phyloP scores from a whole-genome alignment of 2,888 invertebrate genomes.

The Selenia dentaria region DNA sequence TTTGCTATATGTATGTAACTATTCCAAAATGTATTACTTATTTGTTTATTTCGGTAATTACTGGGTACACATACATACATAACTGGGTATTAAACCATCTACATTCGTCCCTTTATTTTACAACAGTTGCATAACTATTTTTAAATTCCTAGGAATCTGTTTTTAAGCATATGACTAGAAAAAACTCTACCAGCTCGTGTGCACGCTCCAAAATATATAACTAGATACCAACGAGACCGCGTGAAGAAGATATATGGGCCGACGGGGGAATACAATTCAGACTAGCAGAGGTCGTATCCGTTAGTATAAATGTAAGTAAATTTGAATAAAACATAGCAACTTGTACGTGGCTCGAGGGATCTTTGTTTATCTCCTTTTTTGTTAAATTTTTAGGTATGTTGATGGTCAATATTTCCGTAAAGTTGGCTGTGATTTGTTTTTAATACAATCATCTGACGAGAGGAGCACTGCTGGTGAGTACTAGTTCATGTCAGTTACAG shows the following conservation, averaged over 20 bases:
- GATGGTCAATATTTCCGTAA: conserved; percentile 15
- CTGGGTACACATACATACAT: no score
- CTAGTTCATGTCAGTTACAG: no score
- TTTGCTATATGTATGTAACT: no score
- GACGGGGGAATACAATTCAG: conserved; percentile 81
- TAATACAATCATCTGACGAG: no score
- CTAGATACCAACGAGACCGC: conserved; percentile 51
- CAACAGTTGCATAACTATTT: no score
- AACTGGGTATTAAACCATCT: no score
- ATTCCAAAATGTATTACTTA: no score
- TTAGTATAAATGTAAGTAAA: conserved; percentile 85
- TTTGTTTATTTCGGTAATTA: no score
- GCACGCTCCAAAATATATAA: conserved; percentile 74
- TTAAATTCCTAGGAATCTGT: no score
- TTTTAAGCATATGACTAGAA: no score
- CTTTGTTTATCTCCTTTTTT: conserved; percentile 34
- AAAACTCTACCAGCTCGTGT: conserved; percentile 11
- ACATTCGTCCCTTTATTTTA: no score
- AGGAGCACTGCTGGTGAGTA: no score
- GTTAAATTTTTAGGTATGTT: conserved; percentile 22
- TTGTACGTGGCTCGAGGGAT: conserved; percentile 38
- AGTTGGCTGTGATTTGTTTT: conserved; percentile 11
- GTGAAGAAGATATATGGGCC: conserved; percentile 82
- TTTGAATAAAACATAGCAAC: conserved; percentile 81
- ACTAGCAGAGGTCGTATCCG: conserved; percentile 78